Evolutionary conservation across 2,113 vertebrate genomes (phyloP), one percentile per base, ranked within the genome.

Genomic region (Microcebus lehilahytsara): DNA sequence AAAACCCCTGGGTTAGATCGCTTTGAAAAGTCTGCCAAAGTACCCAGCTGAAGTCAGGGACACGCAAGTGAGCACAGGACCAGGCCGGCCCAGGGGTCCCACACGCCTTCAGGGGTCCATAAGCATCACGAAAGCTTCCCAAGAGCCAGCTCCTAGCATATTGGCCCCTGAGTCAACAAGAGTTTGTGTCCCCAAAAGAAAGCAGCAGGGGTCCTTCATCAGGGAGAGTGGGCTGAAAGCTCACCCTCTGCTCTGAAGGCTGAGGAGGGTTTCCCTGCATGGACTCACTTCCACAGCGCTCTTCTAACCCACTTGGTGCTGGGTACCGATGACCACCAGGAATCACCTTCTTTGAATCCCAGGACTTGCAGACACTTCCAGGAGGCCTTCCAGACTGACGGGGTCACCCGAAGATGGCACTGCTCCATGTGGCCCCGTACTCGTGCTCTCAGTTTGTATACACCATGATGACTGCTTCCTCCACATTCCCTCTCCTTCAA

Each of bases 401-500:
- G 27, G 13, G 64, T 46, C 25, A 37, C 40, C 67, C 4, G 64
- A 3, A 30, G 34, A 6, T 2, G 19, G 37, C 85, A 32, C 51
- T 46, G 12, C 62, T 53, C 56, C 0, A 1, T n/a, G 11, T 3
- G 8, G 5, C 30, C 75, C 49, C 3, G 49, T 25, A 23, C 37
- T 27, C 12, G 2, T 14, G 37, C 90, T 19, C 25, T 3, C 1
- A 4, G 19, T n/a, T 30, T 14, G 12, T 5, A 19, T 2, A 17
- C 17, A 10, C 40, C 17, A 11, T 12, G 5, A 30, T 0, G 4
- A 6, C 0, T 6, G 13, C 40, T 56, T 20, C 79, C 37, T 67
- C 60, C 72, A 32, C 5, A 3, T 23, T 30, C 20, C 23, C 34
- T 27, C 56, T 56, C 62, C 37, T 74, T 10, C 32, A 12, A 53